Evolutionary conservation across 2,888 invertebrate species (phyloP).

Genomic region (Lottia gigantea): DNA sequence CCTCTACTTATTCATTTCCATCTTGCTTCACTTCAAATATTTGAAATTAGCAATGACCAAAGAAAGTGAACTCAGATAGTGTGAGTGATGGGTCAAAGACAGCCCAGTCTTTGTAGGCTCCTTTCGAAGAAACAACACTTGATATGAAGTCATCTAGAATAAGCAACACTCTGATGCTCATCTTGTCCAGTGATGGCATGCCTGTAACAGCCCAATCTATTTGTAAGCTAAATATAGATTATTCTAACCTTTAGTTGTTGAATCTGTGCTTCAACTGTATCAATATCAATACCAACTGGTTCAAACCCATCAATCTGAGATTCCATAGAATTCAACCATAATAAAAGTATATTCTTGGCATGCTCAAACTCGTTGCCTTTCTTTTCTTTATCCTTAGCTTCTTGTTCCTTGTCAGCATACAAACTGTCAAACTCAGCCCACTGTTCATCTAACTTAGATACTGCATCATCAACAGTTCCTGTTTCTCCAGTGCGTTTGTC

Average conservation of each 20-base stretch:
- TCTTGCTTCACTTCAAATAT: no score
- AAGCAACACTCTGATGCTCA: no score
- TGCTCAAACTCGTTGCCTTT: constrained; percentile 88
- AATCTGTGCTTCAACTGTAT: constrained; percentile 83
- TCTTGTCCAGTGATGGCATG: no score
- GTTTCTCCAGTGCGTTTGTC: constrained; percentile 60
- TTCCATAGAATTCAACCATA: constrained; percentile 88
- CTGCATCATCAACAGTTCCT: constrained; percentile 52
- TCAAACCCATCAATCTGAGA: constrained; percentile 80
- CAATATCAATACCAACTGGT: constrained; percentile 88
- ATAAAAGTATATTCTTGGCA: constrained; percentile 82
- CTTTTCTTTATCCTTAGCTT: constrained; percentile 86
- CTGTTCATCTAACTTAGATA: constrained; percentile 79
- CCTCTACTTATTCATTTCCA: no score
- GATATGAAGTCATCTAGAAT: no score
- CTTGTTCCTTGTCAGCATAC: constrained; percentile 85
- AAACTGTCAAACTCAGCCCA: constrained; percentile 88
- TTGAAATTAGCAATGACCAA: no score
- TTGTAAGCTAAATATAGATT: no score
- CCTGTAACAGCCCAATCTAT: no score
- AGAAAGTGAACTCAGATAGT: no score
- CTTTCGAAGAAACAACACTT: no score
- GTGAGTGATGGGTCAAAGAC: no score
- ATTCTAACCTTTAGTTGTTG: constrained; percentile 68
- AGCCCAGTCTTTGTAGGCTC: no score